phyloP scores from a whole-genome alignment of 2,797 vertebrate species.

The Argentina silus region DNA sequence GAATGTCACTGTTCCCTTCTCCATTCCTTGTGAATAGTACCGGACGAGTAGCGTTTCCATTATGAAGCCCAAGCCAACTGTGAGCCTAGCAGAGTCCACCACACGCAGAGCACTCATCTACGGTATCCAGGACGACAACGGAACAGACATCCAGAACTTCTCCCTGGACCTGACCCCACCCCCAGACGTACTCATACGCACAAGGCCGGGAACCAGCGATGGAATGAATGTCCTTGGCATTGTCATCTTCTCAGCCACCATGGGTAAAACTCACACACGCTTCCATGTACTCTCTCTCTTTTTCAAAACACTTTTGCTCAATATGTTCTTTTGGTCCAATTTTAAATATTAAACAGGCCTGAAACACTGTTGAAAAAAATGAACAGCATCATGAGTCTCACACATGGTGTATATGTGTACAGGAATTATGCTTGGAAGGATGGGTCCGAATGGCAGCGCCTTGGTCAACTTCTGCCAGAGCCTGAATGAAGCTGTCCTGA shows the following conservation, averaged over 20 bases:
- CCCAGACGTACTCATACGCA: constrained; percentile 88
- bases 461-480: constrained; percentile 97
- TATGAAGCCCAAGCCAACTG: constrained; percentile 77
- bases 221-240: constrained; percentile 98
- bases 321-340: background rate
- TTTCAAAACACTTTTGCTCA: background rate
- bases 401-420: constrained; percentile 29
- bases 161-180: constrained; percentile 92
- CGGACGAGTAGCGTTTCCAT: constrained; percentile 87
- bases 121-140: constrained; percentile 89
- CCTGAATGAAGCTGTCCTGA: constrained; percentile 93
- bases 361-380: background rate
- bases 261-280: constrained; percentile 79
- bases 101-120: constrained; percentile 86
- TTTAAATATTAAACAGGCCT: background rate
- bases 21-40: constrained; percentile 80
- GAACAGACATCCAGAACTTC: constrained; percentile 90
- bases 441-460: constrained; percentile 92
- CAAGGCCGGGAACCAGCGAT: constrained; percentile 88
- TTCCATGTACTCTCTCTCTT: background rate
- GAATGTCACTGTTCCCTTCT: constrained; percentile 20
- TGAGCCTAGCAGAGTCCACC: constrained; percentile 74
- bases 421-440: constrained; percentile 97
- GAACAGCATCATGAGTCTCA: background rate
- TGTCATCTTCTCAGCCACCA: constrained; percentile 96